A percentile compares a stretch with the other conserved stretches of the same genome.
Evolutionary conservation across 2,113 vertebrate species (phyloP).

Genomic region (Sprattus sprattus): DNA sequence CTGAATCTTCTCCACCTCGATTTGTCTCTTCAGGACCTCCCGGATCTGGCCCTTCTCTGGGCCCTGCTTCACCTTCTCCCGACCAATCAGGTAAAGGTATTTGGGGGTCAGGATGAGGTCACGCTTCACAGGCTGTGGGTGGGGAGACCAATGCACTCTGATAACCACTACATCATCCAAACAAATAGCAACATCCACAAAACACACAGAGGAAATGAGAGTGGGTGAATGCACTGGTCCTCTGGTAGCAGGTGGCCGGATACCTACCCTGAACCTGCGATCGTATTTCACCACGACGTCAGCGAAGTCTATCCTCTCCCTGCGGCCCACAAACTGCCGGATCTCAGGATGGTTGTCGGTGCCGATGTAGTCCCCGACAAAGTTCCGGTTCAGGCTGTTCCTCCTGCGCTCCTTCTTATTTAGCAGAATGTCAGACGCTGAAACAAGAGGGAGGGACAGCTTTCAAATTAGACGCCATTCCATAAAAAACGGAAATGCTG

Average conservation of each 20-base stretch:
- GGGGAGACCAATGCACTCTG: not conserved
- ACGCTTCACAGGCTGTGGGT: constrained; percentile 71
- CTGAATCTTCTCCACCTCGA: constrained; percentile 75
- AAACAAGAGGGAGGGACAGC: not conserved
- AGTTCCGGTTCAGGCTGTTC: constrained; percentile 84
- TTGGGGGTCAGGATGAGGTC: constrained; percentile 79
- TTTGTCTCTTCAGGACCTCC: constrained; percentile 80
- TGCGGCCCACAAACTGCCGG: constrained; percentile 75
- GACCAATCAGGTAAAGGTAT: constrained; percentile 80
- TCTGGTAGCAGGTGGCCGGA: not conserved
- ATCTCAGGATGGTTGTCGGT: constrained; percentile 76
- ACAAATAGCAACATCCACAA: not conserved
- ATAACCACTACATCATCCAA: not conserved
- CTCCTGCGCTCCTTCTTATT: constrained; percentile 80
- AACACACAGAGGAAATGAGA: not conserved
- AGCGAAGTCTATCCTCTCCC: constrained; percentile 80
- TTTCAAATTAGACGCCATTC: not conserved
- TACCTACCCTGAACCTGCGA: constrained; percentile 76
- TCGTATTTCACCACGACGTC: constrained; percentile 78
- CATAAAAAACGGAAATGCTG: no score
- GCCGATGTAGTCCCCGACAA: constrained; percentile 80
- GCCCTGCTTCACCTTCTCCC: constrained; percentile 82
- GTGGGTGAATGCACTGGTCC: not conserved
- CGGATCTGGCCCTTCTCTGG: constrained; percentile 78
- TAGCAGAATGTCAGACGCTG: constrained; percentile 78